Base-by-base conservation (phyloP, 2,797 vertebrate genomes). In the Dallia pectoralis region DNA sequence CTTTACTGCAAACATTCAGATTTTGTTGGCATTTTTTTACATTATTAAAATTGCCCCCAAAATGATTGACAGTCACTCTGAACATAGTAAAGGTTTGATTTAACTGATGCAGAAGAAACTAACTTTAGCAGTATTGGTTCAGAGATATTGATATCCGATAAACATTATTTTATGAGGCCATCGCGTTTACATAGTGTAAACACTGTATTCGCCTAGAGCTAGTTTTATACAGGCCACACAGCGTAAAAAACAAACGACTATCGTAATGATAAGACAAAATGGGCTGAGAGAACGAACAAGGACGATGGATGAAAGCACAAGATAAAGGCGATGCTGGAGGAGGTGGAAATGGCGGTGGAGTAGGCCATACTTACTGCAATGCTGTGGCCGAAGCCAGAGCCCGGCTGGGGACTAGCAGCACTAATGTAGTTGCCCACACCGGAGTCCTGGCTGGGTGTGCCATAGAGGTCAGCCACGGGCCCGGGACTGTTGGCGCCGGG, bases 401-500 rank as follows among this genome's bases (percentile, higher is more conserved):
- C 96, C 47, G 97, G 96, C 93, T 99, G 97, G 78, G 97, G 97
- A 91, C 97, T 98, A 92, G 97, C 96, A 68, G 93, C 92, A 70
- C 90, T 93, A 89, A 94, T 94, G 91, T 93, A 94, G 89, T 93
- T 94, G 76, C 92, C 96, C 91, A 99, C 96, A 87, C 94, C 95
- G 75, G 96, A 97, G 85, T 98, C 97, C 93, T 98, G 97, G 93
- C 95, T 98, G 92, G 94, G 93, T 56, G 96, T 95, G 86, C 96
- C 96, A 77, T 97, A 98, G 90, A 98, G 93, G 88, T 99, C 97
- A 73, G 96, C 95, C 82, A 99, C 96, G 19, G 97, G 97, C 79
- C 97, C 97, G 77, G 97, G 97, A 93, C 97, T 98, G 94, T 96
- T 99, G 87, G 96, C 94, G 77, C 96, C 96, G 11, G 95, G 97